A percentile compares a stretch with the other conserved stretches of the same genome.
These are phyloP conservation scores for Sceloporus undulatus DNA, from an alignment of 2,113 vertebrate genomes.

Conservation along the genomic window DNA sequence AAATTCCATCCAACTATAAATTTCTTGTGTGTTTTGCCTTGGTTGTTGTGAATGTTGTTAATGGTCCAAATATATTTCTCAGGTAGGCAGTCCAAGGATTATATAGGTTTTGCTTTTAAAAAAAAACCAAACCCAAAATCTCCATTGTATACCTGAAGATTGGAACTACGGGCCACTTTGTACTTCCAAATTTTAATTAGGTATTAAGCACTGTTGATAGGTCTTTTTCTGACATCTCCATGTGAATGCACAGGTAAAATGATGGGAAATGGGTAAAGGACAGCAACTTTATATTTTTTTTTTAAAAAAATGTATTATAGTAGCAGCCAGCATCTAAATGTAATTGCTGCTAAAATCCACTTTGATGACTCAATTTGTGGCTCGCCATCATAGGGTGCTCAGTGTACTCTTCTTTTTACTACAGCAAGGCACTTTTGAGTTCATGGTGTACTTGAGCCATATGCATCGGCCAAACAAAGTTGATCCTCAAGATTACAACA, in stretches of 20 bases:
- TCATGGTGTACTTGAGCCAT: background rate
- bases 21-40: background rate
- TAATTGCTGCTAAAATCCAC: background rate
- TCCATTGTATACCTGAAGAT: background rate
- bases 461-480: background rate
- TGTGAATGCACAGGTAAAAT: background rate
- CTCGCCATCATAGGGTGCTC: background rate
- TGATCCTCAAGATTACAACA: slow-evolving; percentile 1
- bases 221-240: background rate
- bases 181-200: background rate
- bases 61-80: background rate
- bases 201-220: background rate
- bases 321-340: background rate
- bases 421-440: background rate
- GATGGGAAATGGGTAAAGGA: background rate
- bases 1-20: background rate
- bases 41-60: background rate
- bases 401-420: background rate
- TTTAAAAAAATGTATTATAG: background rate
- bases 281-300: background rate
- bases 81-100: too few species aligned
- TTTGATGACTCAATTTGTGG: background rate
- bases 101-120: too few species aligned
- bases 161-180: background rate
- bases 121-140: too few species aligned